Percentiles rank a stretch among this genome's conserved stretches.
These are phyloP conservation scores for Bombyx huttoni DNA, from an alignment of 2,888 invertebrate species.

Conservation along the genomic window DNA sequence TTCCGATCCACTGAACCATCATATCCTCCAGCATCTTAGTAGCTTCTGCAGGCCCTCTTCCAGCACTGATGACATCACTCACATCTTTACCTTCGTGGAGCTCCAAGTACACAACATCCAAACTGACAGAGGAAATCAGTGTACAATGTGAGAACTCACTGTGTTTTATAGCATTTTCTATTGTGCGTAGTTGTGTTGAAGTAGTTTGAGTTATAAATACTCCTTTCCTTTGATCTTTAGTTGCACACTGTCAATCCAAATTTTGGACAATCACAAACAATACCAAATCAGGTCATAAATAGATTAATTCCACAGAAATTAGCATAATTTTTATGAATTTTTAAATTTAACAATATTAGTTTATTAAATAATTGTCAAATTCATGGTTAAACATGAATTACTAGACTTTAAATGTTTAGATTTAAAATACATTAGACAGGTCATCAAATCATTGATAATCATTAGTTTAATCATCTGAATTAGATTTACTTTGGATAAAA, in stretches of 20 bases:
- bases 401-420: no score
- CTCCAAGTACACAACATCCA: constrained; percentile 66
- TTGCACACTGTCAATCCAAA: constrained; percentile 30
- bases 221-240: constrained; percentile 46
- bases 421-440: no score
- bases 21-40: constrained; percentile 39
- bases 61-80: constrained; percentile 39
- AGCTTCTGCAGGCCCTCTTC: constrained; percentile 38
- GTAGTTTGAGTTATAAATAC: constrained; percentile 73
- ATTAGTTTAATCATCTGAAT: no score
- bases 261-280: not conserved
- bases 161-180: constrained; percentile 72
- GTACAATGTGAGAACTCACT: constrained; percentile 75
- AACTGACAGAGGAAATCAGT: constrained; percentile 71
- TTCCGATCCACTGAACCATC: constrained; percentile 70
- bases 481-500: no score
- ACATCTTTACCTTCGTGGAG: constrained; percentile 46
- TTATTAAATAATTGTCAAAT: no score
- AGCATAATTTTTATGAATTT: not conserved
- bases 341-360: no score
- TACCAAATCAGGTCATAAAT: not conserved
- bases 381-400: no score
- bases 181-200: constrained; percentile 65
- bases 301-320: not conserved
- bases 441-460: no score